Base-by-base conservation (phyloP, 2,888 invertebrate genomes). In the Chloroclystis v-ata region DNA sequence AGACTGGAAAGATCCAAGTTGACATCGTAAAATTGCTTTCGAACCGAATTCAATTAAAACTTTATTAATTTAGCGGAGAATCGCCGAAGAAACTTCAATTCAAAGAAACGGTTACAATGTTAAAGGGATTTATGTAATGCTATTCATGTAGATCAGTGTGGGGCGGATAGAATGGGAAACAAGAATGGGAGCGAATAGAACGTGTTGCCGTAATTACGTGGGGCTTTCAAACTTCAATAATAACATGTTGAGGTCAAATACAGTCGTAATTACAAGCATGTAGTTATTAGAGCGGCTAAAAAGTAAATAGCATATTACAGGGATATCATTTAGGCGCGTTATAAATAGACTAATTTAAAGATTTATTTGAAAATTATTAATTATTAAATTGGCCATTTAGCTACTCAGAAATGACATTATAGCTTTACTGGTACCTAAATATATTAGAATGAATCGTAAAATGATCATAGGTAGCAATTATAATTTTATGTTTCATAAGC, bases 61-160 rank as follows among this genome's bases (percentile, higher is more conserved):
- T 86, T 85, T 82, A 84, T 82, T 83, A 81, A 85, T 84, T 82
- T 80, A 70, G 72, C 74, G 75, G 78, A 78, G 81, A 79, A 79
- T 77, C 73, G 70, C 63, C 71, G 68, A 72, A 73, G 73, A 67
- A 70, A 75, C 71, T 78, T 72, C 67, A 70, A 76, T 75, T 75
- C 71, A 68, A 57, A 67, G 76, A 77, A 78, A 78, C 73, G 75
- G 79, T 78, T 78, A 75, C 76, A 72, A 67, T 72, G 69, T 67
- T 67, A 63, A 68, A 71, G 70, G 63, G 67, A 76, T 82, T 81
- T 75, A 68, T 75, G 69, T 78, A 72, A 82, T 76, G 80, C 75
- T 81, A 81, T 82, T 82, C 78, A 33, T 33, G 75, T 72, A 35
- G 20, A 35, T 24, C 7, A 35, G 26, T 3, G 9, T 9, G 9